phyloP scores from a whole-genome alignment of 2,797 vertebrate genomes.

The Dendrocincla fuliginosa region DNA sequence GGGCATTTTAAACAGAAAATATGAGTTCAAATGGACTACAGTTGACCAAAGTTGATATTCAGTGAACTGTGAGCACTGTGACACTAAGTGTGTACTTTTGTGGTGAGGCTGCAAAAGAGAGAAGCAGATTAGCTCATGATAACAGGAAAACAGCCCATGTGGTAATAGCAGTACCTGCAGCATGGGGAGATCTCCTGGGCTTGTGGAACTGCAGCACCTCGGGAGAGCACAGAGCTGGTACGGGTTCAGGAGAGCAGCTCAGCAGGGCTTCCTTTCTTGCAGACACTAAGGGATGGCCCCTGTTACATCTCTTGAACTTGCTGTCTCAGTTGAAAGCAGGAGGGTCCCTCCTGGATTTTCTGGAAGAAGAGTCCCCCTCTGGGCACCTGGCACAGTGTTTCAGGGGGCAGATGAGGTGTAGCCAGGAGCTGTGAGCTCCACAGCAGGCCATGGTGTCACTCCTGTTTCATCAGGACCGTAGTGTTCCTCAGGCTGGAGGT shows the following conservation, averaged over 20 bases:
- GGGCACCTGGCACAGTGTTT: not conserved
- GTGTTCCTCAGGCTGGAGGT: not conserved
- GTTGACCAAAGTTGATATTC: not conserved
- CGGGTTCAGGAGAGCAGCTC: not conserved
- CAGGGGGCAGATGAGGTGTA: not conserved
- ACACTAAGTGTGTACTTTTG: not conserved
- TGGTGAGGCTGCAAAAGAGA: not conserved
- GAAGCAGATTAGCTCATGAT: not conserved
- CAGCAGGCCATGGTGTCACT: not conserved
- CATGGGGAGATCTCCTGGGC: not conserved
- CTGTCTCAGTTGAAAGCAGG: not conserved
- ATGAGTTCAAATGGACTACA: not conserved
- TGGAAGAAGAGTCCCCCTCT: not conserved
- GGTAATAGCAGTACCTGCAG: not conserved
- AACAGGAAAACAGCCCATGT: accelerated
- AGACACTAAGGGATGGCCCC: not conserved
- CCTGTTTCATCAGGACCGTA: not conserved
- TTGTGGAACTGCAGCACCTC: not conserved
- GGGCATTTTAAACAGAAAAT: not conserved
- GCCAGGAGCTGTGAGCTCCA: not conserved
- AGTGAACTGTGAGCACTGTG: not conserved
- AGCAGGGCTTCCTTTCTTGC: not conserved
- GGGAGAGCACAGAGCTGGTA: accelerated
- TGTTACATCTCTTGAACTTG: not conserved
- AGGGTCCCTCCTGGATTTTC: not conserved